phyloP scores from a whole-genome alignment of 1,140 invertebrate species.

The Aplysia californica region DNA sequence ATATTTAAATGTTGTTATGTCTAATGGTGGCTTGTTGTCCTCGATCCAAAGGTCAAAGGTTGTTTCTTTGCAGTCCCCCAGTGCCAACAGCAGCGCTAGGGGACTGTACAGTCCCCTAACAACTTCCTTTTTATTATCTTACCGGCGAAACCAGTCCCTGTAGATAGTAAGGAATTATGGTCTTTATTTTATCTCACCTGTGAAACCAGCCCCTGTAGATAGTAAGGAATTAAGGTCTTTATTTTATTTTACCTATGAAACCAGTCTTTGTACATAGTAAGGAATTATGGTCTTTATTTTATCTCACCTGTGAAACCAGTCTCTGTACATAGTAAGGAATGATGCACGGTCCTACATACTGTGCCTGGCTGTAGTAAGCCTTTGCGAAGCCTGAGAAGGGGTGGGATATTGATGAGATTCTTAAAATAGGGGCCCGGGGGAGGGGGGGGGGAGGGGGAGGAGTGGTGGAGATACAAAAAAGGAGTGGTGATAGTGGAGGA shows the following conservation, averaged over 20 bases:
- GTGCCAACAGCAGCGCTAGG: too few species aligned
- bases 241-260: not conserved
- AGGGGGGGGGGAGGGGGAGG: not conserved
- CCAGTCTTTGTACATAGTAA: too few species aligned
- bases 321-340: not conserved
- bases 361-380: not conserved
- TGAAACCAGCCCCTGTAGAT: not conserved
- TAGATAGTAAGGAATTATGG: not conserved
- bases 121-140: not conserved
- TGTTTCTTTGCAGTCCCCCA: too few species aligned
- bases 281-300: not conserved
- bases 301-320: not conserved
- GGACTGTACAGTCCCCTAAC: too few species aligned
- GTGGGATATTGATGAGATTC: not conserved
- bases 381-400: not conserved
- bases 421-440: too few species aligned
- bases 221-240: not conserved
- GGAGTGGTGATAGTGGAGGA: not conserved
- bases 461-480: not conserved
- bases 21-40: too few species aligned
- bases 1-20: too few species aligned
- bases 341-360: constrained; percentile 2
- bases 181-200: not conserved
- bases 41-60: too few species aligned
- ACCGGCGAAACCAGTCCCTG: not conserved